Conservation (phyloP, 2,797 vertebrate species). For the Rallus crepitans region DNA sequence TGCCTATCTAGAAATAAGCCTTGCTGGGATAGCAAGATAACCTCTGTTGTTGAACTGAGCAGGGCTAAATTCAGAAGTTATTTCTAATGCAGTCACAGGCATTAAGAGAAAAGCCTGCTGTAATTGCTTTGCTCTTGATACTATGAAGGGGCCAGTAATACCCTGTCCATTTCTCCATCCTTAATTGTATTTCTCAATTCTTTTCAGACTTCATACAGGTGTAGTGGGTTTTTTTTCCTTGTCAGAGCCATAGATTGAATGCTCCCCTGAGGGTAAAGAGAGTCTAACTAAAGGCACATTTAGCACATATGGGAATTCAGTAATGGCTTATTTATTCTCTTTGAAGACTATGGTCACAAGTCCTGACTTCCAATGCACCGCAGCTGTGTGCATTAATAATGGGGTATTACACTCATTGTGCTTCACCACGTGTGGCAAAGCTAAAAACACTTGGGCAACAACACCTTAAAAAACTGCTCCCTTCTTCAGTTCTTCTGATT, state of each 20-base stretch:
- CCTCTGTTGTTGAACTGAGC: neutral
- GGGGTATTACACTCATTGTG: neutral
- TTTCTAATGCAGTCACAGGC: neutral
- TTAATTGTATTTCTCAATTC: neutral
- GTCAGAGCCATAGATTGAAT: neutral
- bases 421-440: neutral
- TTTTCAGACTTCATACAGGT: neutral
- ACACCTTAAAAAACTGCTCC: neutral
- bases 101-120: neutral
- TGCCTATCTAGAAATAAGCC: too few species aligned
- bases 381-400: neutral
- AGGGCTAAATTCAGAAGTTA: neutral
- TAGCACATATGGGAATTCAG: neutral
- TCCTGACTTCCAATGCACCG: neutral
- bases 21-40: neutral
- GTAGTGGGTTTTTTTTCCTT: neutral
- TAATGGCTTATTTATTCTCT: neutral
- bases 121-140: neutral
- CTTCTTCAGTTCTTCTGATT: neutral
- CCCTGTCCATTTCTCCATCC: neutral
- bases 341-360: neutral
- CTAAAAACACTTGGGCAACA: neutral
- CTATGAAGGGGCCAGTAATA: neutral
- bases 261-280: neutral
- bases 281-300: neutral